Evolutionary conservation across 2,113 vertebrate genomes (phyloP), one percentile per base, ranked within the genome.

Genomic region (Lophura nycthemera): DNA sequence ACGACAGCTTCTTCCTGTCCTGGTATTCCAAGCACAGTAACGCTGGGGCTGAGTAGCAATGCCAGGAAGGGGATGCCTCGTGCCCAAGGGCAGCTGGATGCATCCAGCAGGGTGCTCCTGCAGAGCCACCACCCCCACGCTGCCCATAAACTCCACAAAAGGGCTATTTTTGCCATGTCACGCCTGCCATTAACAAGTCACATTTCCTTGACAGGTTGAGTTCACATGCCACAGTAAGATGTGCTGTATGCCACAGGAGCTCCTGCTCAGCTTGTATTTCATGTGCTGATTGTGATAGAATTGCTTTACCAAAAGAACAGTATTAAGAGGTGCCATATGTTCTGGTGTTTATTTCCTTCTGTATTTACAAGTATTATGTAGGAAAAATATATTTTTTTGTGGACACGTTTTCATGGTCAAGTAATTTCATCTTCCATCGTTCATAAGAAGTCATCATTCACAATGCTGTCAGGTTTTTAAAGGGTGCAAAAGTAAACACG

Each of bases 291-390:
- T 86, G 79, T 71, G 47, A 20, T 83, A 42, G 59, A 77, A 22
- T 30, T 83, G 20, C 64, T 43, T 89, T 72, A 8, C n/a, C 60
- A 32, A 61, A 77, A 66, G 30, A 64, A 6, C 72, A 86, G 91
- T 80, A 45, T 80, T 95, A 88, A 89, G 79, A 12, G 82, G 34
- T 71, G 65, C 24, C 21, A 2, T 70, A 56, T 4, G 25, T 67
- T 75, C 36, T 36, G 34, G 5, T 71, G 48, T 78, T 85, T 65
- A 12, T 85, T 91, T 78, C 1, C 3, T 75, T 71, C 27, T 83
- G 52, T 83, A 70, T 65, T 88, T 83, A 84, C 52, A 81, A 14
- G 63, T 72, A 16, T 61, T 90, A 67, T 72, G 86, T 78, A 90
- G 83, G 47, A 88, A 65, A 88, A 88, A 9, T 45, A 2, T 36